Evolutionary conservation across 2,113 vertebrate genomes (phyloP), one percentile per base, ranked within the genome.

Genomic region (Sceloporus undulatus): DNA sequence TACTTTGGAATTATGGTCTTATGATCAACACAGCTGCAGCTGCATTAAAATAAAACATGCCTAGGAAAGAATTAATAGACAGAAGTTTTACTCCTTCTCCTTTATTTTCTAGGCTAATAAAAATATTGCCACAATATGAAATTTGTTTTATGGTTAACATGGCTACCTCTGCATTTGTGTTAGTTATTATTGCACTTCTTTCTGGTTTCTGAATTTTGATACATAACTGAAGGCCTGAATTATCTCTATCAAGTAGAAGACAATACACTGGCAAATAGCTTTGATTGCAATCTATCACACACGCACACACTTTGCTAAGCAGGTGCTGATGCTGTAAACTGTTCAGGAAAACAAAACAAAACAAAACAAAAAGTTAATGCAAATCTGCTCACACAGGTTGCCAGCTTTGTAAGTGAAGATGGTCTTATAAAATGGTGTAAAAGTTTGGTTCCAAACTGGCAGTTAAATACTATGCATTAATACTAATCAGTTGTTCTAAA

Each of bases 401-500:
- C 27, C 27, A 71, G 10, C 9, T 27, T 71, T 29, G 25, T 29
- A 27, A 62, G 27, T 7, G 27, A 27, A n/a, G 68, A n/a, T 71
- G 68, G 10, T 29, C 29, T 29, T 80, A 18, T 59, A 23, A 65
- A 21, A 38, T 80, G n/a, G 9, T 3, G 11, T 80, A 16, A 18
- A 62, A 8, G 59, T 65, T 80, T 21, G 9, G 89, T 62, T 87
- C 27, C 71, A 88, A 56, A 65, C 87, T 87, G 21, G 29, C 88
- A 80, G 70, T 71, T 65, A 85, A 3, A 59, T 68, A 91, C 9
- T 75, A 14, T 89, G 77, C 11, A 78, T n/a, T 56, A 85, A 56
- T 87, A 90, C 86, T 6, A 90, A 29, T 1, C n/a, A 81, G 18
- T 76, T 56, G 82, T 89, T 85, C 73, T 65, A 10, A 27, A 75